Evolutionary conservation across 2,113 vertebrate genomes (phyloP), one percentile per base, ranked within the genome.

Genomic region (Octodon degus): DNA sequence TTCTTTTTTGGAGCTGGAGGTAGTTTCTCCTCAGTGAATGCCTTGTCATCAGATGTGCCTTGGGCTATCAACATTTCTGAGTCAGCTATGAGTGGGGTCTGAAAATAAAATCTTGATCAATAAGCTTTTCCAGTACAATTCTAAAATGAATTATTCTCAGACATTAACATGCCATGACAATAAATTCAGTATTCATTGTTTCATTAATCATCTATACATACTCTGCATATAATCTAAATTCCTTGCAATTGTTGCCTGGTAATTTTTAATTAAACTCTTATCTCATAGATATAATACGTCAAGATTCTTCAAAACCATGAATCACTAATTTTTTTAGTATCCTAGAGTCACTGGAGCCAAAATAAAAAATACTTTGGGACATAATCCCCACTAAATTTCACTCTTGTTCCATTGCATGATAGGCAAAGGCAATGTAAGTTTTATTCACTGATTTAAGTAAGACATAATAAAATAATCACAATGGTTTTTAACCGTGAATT

Each of bases 41-140:
- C 96, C 70, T 97, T 97, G 40, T 98, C 97, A 82, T 92, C 96
- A 58, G 40, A 70, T 47, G 80, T 14, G 55, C 19, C 58, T 98
- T 98, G 98, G 5, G 98, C 97, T 68, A 87, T 27, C 63, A 86
- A n/a, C 20, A 37, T n/a, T 97, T 98, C 98, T 79, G 98, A 95
- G 90, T 98, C 97, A 91, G 82, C 83, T 94, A 92, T 65, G 89
- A 96, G 98, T 87, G 95, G 89, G 67, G 93, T 96, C 98, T 99
- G 53, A 84, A 86, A 86, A 67, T 6, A 53, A 53, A 90, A 63
- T 86, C 1, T 67, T 43, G 32, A 40, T 96, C 84, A 97, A 62
- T 16, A 90, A 84, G 81, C 70, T 58, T 89, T 70, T 81, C 10
- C 19, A 92, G 50, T 82, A 58, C 0, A 81, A 24, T 74, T 90